Evolutionary conservation across 1,140 invertebrate species (phyloP), one percentile per base, ranked within the genome.

Genomic region (Heliconius congener): DNA sequence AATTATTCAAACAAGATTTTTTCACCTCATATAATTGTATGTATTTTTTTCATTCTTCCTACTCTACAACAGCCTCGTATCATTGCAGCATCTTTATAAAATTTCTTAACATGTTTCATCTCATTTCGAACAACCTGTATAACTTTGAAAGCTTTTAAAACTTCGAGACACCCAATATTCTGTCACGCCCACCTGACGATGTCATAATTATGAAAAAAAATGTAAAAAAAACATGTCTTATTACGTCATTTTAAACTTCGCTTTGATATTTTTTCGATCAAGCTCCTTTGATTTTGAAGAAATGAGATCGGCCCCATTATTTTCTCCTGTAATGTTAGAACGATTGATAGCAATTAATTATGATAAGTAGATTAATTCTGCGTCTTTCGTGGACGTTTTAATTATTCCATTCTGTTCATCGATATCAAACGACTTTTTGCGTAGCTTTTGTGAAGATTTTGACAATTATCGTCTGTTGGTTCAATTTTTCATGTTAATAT

Each of bases 181-280:
- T 85, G 86, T 86, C 90, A 87, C 75, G 81, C 81, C 85, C 89
- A 92, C 83, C 90, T 91, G 89, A 81, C 90, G 83, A 73, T 82
- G 80, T 81, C 84, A 83, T 90, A 87, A 89, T 92, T 92, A 86
- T 88, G 3, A 74, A 79, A 71, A 71, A 71, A 71, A 39, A 71
- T 71, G 27, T 66, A 81, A 81, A 81, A 81, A 87, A 91, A 88
- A 85, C 83, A 85, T 81, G 85, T 87, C 81, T 82, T 81, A 83
- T 78, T 86, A 87, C 78, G 86, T 88, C 83, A 88, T 87, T 91
- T 81, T 46, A 85, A 86, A 85, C 78, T 83, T 81, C 83, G 79
- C 87, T 91, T 90, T 90, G 89, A 92, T 89, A 84, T 87, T 86
- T 83, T 85, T 88, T 87, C 87, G 87, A 91, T 91, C 88, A 87